Evolutionary conservation across 2,888 invertebrate species (phyloP).

Genomic region (Incurvaria masculella): DNA sequence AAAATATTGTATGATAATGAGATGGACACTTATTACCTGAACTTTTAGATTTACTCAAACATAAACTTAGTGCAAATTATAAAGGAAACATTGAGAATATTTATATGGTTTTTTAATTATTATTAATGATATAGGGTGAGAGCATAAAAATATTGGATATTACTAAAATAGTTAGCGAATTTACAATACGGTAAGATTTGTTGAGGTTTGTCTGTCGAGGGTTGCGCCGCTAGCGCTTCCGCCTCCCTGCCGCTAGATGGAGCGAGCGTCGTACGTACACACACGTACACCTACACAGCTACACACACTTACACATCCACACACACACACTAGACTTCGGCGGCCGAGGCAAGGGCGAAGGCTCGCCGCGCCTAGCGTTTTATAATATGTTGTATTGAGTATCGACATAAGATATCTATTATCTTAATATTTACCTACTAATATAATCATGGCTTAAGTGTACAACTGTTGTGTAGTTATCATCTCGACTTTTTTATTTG

Average conservation of each 20-base stretch:
- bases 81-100: constrained; percentile 51
- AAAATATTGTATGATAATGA: constrained; percentile 45
- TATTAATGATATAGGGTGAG: constrained; percentile 47
- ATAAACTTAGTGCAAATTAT: constrained; percentile 57
- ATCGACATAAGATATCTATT: constrained; percentile 43
- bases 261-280: neutral
- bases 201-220: constrained; percentile 53
- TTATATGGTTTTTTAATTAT: constrained; percentile 57
- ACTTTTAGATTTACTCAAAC: constrained; percentile 56
- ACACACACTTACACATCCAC: neutral
- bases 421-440: constrained; percentile 49
- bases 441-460: constrained; percentile 54
- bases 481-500: constrained; percentile 49
- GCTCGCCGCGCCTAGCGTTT: constrained; percentile 23
- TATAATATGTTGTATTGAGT: constrained; percentile 38
- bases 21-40: constrained; percentile 20
- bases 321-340: neutral
- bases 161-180: constrained; percentile 58
- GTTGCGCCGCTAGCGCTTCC: constrained; percentile 22
- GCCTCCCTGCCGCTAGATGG: constrained; percentile 6
- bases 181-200: constrained; percentile 56
- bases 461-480: constrained; percentile 53
- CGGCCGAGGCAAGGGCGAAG: neutral
- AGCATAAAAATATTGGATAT: constrained; percentile 54
- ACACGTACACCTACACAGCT: neutral